Base-by-base conservation (phyloP, 2,888 invertebrate species). In the Hyposoter dolosus region DNA sequence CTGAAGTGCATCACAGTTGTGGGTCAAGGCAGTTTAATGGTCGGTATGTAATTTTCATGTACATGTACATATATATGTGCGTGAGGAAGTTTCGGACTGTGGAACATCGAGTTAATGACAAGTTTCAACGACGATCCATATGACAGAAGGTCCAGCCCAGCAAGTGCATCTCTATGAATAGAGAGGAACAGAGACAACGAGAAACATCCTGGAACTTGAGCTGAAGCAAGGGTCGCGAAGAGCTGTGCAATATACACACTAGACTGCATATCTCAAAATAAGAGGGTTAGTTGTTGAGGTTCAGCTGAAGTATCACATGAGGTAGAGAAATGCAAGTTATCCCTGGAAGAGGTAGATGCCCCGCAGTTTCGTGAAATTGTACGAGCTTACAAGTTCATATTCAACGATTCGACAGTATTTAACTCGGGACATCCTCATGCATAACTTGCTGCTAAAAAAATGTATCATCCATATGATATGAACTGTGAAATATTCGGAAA, bases 261-360 rank as follows among this genome's bases (percentile, higher is more conserved):
- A 17, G 63, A 47, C 40, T 32, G 63, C 82, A 69, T 15, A 65
- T 71, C 53, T 47, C 45, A 50, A 15, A 32, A 69, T 79, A 75
- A 82, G 82, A 78, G 82, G 79, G 78, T 53, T 75, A 82, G 78
- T 82, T 82, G 78, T 82, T 82, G 69, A 74, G 82, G 77, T 75
- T 53, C 65, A 47, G 50, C 10, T 53, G 12, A 69, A 72, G 76
- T 65, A 47, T 71, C n/a, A 68, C 35, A 65, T 63, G 77, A 40
- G 50, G 50, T 35, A 60, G 17, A 63, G 47, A 72, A 71, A 45
- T 66, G 75, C 78, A 71, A 75, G 78, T 82, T 85, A 71, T 79
- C 79, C 65, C 75, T 68, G 60, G 28, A 28, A 28, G 78, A 82
- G 82, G 78, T 81, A 66, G 77, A 77, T 82, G 78, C 69, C 69